Percentiles rank a stretch among this genome's conserved stretches.
Conservation (phyloP, 2,888 invertebrate species). For the Stenchaetothrips biformis region DNA sequence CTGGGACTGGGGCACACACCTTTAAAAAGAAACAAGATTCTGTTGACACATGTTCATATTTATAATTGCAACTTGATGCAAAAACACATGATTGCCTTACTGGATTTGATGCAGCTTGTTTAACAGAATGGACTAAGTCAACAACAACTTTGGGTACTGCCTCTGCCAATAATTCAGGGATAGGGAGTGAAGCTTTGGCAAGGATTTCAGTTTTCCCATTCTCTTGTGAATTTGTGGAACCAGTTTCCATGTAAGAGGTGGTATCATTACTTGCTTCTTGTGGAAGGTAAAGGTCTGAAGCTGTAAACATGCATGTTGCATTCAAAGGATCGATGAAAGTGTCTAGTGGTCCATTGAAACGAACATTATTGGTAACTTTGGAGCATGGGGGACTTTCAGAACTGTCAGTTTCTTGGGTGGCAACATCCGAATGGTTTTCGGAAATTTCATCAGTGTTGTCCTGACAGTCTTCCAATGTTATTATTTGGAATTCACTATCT, state of each 20-base stretch:
- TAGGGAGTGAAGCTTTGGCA: not conserved
- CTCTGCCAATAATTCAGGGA: conserved; percentile 1
- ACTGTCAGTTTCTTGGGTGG: not conserved
- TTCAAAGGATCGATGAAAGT: not conserved
- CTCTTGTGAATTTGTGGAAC: too few relatives aligned
- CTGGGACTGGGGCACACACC: not conserved
- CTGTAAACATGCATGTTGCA: not conserved
- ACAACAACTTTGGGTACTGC: conserved; percentile 9
- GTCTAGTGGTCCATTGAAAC: not conserved
- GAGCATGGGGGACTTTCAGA: not conserved
- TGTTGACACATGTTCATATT: not conserved
- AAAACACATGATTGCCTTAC: not conserved
- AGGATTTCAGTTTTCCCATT: too few relatives aligned
- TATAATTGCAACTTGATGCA: not conserved
- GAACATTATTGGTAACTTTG: not conserved
- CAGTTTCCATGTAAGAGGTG: too few relatives aligned
- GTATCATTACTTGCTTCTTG: too few relatives aligned
- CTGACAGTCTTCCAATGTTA: not conserved
- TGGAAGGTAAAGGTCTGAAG: not conserved
- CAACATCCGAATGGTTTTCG: not conserved
- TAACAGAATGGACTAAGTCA: not conserved
- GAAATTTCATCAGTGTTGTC: not conserved
- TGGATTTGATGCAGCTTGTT: not conserved
- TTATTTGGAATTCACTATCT: not conserved
- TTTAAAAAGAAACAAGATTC: not conserved